A percentile compares a stretch with the other conserved stretches of the same genome.
phyloP scores from a whole-genome alignment of 1,140 invertebrate genomes.

The Halyomorpha halys region DNA sequence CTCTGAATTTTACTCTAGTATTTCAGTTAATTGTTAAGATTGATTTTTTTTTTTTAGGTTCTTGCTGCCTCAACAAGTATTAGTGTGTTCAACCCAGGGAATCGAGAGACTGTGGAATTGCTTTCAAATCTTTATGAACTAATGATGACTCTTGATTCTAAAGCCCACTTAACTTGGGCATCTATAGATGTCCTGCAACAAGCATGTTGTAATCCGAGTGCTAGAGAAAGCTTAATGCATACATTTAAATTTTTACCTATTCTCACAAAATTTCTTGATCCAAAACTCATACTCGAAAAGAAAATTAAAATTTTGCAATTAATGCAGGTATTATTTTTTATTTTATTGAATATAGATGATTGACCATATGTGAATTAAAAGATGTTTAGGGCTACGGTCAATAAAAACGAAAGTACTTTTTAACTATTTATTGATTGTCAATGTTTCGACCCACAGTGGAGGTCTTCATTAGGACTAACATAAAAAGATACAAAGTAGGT shows the following conservation, averaged over 20 bases:
- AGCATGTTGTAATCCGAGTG: constrained; percentile 46
- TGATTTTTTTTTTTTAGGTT: background rate
- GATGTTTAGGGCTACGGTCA: too few species aligned
- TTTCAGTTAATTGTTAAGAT: too few species aligned
- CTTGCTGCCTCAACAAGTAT: background rate
- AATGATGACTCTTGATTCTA: constrained; percentile 34
- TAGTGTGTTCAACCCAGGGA: constrained; percentile 43
- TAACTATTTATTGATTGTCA: too few species aligned
- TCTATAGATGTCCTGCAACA: constrained; percentile 49
- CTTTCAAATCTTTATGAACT: constrained; percentile 44
- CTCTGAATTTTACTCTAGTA: too few species aligned
- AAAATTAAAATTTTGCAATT: constrained; percentile 4
- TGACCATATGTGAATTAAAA: too few species aligned
- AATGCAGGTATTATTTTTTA: constrained; percentile 11
- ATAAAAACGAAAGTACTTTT: too few species aligned
- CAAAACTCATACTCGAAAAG: constrained; percentile 24
- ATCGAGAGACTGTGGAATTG: constrained; percentile 39
- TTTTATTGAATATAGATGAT: too few species aligned
- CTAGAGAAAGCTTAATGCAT: constrained; percentile 48
- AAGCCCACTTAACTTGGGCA: constrained; percentile 41
- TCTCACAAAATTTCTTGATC: constrained; percentile 45
- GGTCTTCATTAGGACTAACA: too few species aligned
- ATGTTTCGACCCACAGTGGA: too few species aligned
- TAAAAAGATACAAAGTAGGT: too few species aligned
- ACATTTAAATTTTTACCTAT: constrained; percentile 57